Percentiles rank a stretch among this genome's conserved stretches.
phyloP scores from a whole-genome alignment of 2,888 invertebrate genomes.

The Pandemis heparana region DNA sequence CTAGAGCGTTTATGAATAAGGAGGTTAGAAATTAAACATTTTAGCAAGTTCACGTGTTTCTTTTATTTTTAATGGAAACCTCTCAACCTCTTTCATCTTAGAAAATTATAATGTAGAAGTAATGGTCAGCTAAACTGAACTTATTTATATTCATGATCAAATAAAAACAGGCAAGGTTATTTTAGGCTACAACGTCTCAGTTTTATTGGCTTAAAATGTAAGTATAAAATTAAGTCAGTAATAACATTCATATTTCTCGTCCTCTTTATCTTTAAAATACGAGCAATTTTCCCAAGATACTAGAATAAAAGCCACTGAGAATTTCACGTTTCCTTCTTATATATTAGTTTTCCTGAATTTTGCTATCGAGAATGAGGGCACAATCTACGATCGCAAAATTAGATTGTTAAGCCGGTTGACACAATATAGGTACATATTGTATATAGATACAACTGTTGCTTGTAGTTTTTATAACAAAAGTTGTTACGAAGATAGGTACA shows the following conservation, averaged over 20 bases:
- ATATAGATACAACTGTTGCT: not conserved
- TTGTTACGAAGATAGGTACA: no score
- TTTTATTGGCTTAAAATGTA: not conserved
- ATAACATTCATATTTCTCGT: constrained; percentile 1
- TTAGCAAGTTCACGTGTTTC: no score
- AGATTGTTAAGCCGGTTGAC: not conserved
- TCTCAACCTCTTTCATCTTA: no score
- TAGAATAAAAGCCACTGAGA: not conserved
- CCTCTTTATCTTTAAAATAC: not conserved
- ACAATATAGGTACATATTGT: not conserved
- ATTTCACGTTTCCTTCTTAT: not conserved
- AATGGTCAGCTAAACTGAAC: no score
- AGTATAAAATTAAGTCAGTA: not conserved
- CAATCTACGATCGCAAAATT: not conserved
- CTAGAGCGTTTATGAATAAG: no score
- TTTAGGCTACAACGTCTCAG: not conserved
- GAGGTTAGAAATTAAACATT: no score
- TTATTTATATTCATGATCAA: no score
- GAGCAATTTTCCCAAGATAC: constrained; percentile 5
- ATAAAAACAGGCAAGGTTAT: no score
- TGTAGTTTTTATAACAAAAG: no score
- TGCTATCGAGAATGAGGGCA: not conserved
- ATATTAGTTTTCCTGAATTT: constrained; percentile 3
- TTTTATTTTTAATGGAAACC: no score
- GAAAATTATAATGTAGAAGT: no score